Evolutionary conservation across 2,797 vertebrate species (phyloP).

Genomic region (Gobio occitaniae): DNA sequence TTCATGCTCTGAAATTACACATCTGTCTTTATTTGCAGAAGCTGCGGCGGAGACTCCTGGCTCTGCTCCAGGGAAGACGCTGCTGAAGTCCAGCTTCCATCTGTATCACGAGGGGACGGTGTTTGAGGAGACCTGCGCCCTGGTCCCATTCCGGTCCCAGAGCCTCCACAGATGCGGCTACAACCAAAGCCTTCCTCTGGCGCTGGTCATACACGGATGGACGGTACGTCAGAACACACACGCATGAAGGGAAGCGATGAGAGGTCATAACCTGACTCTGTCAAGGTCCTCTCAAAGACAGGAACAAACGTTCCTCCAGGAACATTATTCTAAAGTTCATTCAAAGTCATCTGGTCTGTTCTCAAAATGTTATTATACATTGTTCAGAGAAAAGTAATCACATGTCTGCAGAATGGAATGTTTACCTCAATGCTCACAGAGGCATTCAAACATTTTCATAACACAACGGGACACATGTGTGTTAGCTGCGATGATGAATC

Average conservation of each 20-base stretch:
- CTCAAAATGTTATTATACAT: no score
- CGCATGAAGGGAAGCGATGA: not conserved
- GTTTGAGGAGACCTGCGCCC: slow-evolving; percentile 67
- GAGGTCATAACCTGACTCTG: no score
- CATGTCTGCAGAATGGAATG: no score
- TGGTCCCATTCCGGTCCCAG: slow-evolving; percentile 67
- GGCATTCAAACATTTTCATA: not conserved
- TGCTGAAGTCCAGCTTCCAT: slow-evolving; percentile 73
- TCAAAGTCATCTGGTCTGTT: not conserved
- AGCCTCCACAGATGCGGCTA: slow-evolving; percentile 78
- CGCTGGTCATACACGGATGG: slow-evolving; percentile 87
- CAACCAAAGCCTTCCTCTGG: slow-evolving; percentile 79
- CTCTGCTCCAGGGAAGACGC: slow-evolving; percentile 44
- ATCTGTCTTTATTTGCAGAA: slow-evolving; percentile 36
- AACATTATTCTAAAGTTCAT: not conserved
- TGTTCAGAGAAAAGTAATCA: not conserved
- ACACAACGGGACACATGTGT: not conserved
- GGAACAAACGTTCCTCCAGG: not conserved
- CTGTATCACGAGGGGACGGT: slow-evolving; percentile 66
- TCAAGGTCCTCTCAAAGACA: not conserved
- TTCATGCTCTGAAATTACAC: slow-evolving; percentile 14
- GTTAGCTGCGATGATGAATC: not conserved
- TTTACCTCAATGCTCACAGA: no score
- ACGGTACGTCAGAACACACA: slow-evolving; percentile 72
- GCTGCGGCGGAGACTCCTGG: not conserved